phyloP scores from a whole-genome alignment of 2,113 vertebrate genomes.

The Ceyx margarethae region DNA sequence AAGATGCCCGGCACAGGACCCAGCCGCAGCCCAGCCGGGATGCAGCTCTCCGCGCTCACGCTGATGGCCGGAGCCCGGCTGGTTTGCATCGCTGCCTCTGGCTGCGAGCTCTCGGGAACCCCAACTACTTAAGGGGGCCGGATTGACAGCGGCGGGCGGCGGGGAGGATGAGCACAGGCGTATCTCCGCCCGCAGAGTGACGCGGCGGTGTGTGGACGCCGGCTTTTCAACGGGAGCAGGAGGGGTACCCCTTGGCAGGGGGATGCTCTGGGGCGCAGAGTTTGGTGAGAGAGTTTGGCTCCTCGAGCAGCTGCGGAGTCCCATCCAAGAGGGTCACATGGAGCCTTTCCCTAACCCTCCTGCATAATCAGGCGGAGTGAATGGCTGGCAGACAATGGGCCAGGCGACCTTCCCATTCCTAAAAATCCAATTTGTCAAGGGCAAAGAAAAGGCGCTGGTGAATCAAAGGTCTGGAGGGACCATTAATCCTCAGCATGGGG shows the following conservation, averaged over 20 bases:
- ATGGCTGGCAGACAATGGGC: conserved; percentile 96
- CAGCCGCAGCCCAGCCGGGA: conserved; percentile 92
- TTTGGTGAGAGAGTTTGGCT: conserved; percentile 93
- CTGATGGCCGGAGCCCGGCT: conserved; percentile 83
- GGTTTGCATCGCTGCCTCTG: conserved; percentile 85
- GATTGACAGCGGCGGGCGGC: conserved; percentile 66
- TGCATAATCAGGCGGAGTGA: conserved; percentile 96
- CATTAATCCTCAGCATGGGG: conserved; percentile 99
- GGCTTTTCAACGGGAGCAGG: conserved; percentile 91
- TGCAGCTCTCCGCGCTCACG: conserved; percentile 91
- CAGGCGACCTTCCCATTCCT: conserved; percentile 99
- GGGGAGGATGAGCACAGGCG: conserved; percentile 80
- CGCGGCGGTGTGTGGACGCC: conserved; percentile 80
- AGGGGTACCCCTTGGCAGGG: conserved; percentile 81
- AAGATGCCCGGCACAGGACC: conserved; percentile 92
- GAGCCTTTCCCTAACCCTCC: conserved; percentile 95
- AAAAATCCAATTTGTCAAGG: conserved; percentile 99
- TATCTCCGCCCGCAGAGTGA: conserved; percentile 94
- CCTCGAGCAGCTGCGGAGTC: conserved; percentile 89
- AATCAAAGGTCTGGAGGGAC: conserved; percentile 98
- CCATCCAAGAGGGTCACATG: conserved; percentile 93
- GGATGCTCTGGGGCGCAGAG: conserved; percentile 79
- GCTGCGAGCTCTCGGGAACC: conserved; percentile 75
- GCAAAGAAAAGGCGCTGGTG: conserved; percentile 95
- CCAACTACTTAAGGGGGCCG: conserved; percentile 60